These are phyloP conservation scores for Eurytoma californica DNA, from an alignment of 2,888 invertebrate genomes.

Conservation along the genomic window DNA sequence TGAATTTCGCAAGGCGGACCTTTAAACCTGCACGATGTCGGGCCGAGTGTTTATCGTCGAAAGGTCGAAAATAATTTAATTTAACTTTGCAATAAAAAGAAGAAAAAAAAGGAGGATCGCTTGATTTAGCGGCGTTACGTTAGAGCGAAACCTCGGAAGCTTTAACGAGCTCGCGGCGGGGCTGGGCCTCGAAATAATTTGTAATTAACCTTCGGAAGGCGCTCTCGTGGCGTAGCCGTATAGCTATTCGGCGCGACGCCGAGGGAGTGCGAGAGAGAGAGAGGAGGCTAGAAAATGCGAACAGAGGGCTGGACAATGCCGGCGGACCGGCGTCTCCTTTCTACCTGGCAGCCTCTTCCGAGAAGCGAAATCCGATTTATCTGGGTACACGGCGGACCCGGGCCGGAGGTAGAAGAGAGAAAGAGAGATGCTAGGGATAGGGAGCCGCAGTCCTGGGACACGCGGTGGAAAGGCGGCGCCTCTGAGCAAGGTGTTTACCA, in stretches of 20 bases:
- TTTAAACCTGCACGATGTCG: neutral
- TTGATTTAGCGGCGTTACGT: no score
- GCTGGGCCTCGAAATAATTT: neutral
- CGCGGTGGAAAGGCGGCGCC: slow-evolving; percentile 65
- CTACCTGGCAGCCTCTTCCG: slow-evolving; percentile 67
- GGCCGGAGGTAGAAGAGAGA: neutral
- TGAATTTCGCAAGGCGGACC: slow-evolving; percentile 1
- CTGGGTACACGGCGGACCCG: slow-evolving; percentile 62
- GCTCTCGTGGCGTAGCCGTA: neutral
- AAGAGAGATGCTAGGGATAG: slow-evolving; percentile 17
- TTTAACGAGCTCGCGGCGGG: neutral
- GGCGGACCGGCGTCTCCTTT: slow-evolving; percentile 33
- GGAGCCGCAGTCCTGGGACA: slow-evolving; percentile 51
- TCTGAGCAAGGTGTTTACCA: slow-evolving; percentile 74
- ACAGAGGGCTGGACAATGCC: slow-evolving; percentile 47
- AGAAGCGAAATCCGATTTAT: slow-evolving; percentile 71
- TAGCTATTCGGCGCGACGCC: neutral
- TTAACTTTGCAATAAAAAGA: no score
- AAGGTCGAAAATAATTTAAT: no score
- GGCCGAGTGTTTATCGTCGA: no score
- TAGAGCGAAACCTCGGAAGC: neutral
- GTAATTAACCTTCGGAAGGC: neutral
- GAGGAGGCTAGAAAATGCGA: neutral
- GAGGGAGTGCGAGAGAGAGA: neutral
- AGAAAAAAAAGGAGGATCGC: no score